Conservation (phyloP, 2,113 vertebrate genomes). For the Lepus americanus region DNA sequence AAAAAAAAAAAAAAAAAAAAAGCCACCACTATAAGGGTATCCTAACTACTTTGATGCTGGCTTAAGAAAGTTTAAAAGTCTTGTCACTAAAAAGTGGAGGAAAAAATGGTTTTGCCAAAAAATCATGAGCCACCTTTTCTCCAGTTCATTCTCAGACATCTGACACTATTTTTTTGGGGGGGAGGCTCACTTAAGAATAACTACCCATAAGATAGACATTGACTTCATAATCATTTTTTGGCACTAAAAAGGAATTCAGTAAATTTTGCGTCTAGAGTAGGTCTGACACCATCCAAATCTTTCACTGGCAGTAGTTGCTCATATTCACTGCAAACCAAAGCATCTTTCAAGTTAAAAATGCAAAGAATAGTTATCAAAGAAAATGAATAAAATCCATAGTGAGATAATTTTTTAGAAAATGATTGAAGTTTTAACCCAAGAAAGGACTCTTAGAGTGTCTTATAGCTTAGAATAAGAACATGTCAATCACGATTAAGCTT, state of each 20-base stretch:
- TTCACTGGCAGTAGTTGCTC: constrained; percentile 84
- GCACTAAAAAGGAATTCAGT: constrained; percentile 86
- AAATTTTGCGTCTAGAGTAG: constrained; percentile 79
- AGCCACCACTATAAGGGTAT: not conserved
- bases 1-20: not conserved
- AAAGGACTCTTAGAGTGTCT: constrained; percentile 93
- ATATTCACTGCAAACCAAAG: constrained; percentile 87
- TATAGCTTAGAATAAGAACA: constrained; percentile 94
- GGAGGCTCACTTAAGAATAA: constrained; percentile 68
- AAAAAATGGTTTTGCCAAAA: constrained; percentile 43
- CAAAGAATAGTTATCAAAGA: constrained; percentile 93
- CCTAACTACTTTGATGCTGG: not conserved
- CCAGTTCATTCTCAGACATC: constrained; percentile 62
- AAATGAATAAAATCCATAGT: constrained; percentile 94
- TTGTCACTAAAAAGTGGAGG: constrained; percentile 33
- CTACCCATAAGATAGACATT: constrained; percentile 72
- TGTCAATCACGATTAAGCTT: constrained; percentile 94
- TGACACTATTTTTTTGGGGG: not conserved
- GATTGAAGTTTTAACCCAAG: constrained; percentile 95
- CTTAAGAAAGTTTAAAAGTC: constrained; percentile 64
- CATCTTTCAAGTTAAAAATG: constrained; percentile 90
- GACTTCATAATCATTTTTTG: constrained; percentile 89
- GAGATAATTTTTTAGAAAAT: constrained; percentile 95
- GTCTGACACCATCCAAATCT: constrained; percentile 84
- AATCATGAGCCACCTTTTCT: constrained; percentile 71